Conservation (phyloP, 2,888 invertebrate species). For the Aelia acuminata region DNA sequence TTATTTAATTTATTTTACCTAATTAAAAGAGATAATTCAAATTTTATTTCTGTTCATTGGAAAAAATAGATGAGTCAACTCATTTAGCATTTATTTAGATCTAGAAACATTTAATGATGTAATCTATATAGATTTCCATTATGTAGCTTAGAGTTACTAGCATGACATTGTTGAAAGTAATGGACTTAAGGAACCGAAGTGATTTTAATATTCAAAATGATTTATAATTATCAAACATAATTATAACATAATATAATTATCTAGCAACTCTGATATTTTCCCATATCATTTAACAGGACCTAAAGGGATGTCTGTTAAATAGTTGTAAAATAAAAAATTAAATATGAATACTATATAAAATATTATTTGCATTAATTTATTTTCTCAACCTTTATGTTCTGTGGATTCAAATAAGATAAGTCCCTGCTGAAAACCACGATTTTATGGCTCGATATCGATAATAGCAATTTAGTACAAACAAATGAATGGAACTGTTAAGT, state of each 20-base stretch:
- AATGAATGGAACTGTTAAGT: too few relatives aligned
- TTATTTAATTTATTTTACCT: too few relatives aligned
- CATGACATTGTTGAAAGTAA: neutral
- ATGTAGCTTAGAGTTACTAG: neutral
- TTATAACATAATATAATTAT: neutral
- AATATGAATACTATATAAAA: neutral
- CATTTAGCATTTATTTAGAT: neutral
- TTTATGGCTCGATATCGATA: too few relatives aligned
- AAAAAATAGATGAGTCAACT: too few relatives aligned
- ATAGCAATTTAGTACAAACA: too few relatives aligned
- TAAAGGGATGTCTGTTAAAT: neutral
- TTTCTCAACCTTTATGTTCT: neutral
- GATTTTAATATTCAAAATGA: neutral
- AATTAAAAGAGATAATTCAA: too few relatives aligned
- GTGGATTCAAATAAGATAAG: too few relatives aligned
- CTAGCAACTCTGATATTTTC: neutral
- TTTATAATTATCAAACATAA: too few relatives aligned
- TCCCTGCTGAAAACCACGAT: too few relatives aligned
- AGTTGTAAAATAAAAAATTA: neutral
- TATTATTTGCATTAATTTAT: neutral
- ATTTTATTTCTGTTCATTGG: too few relatives aligned
- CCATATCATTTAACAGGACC: neutral
- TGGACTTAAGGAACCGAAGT: neutral
- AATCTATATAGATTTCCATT: neutral
- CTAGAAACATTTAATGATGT: neutral